These are phyloP conservation scores for Diploptera punctata DNA, from an alignment of 2,888 invertebrate genomes.

Conservation along the genomic window DNA sequence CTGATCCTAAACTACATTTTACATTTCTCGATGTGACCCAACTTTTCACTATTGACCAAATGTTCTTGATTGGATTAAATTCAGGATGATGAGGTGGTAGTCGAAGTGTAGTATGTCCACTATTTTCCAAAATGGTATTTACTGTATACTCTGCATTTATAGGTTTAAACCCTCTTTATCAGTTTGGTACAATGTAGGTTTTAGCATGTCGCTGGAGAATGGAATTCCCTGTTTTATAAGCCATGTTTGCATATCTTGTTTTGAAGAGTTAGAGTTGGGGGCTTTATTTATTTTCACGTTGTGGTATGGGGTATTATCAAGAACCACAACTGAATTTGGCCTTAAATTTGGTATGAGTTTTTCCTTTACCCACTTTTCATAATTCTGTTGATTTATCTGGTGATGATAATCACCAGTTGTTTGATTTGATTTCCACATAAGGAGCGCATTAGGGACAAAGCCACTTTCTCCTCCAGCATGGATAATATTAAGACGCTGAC, in stretches of 20 bases:
- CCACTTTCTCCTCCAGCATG: background rate
- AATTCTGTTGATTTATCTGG: background rate
- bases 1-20: background rate
- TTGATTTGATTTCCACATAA: background rate
- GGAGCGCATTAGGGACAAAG: background rate
- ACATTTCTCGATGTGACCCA: background rate
- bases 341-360: background rate
- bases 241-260: background rate
- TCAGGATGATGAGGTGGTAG: conserved; percentile 9
- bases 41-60: background rate
- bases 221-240: background rate
- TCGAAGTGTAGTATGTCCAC: background rate
- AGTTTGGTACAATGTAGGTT: background rate
- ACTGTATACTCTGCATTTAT: background rate
- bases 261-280: background rate
- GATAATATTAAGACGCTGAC: too few relatives aligned
- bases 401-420: background rate
- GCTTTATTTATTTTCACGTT: background rate
- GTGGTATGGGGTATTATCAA: conserved; percentile 2
- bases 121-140: background rate
- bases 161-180: background rate
- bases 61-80: background rate
- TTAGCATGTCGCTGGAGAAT: background rate
- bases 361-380: background rate
- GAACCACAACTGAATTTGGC: background rate